Evolutionary conservation across 2,888 invertebrate genomes (phyloP), one percentile per base, ranked within the genome.

Genomic region (Campopleginae sp.): DNA sequence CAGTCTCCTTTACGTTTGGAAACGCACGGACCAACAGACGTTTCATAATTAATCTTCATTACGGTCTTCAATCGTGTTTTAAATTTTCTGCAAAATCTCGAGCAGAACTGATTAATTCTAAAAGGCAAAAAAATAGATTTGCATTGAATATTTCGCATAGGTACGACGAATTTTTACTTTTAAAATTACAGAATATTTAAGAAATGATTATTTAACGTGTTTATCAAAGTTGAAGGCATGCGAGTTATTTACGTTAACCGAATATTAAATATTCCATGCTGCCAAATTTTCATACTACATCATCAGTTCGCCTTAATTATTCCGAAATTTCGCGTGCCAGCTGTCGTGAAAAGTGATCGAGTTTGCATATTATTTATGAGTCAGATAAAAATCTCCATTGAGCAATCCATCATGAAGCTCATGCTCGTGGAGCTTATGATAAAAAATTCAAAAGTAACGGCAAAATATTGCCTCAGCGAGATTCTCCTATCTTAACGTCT

Each of bases 361-460:
- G 48, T n/a, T 75, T 46, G 51, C 14, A 48, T 63, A 63, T 72
- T 68, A 75, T 54, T 75, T 27, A 75, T 38, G 70, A 42, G 51
- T 65, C 17, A 17, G 42, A 54, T 77, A 46, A 65, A 70, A 83
- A 83, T 68, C 19, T 42, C 70, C 51, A 54, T 31, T 19, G 33
- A 75, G 44, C 70, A 51, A 83, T 79, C 74, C 58, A 82, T 79
- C 82, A 78, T 42, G 19, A 42, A 42, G 54, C 74, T 68, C 79
- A 51, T 46, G 33, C 42, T 42, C 31, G 58, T 19, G 68, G 27
- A 19, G 44, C 5, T 27, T n/a, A 61, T 71, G 61, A 79, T 83
- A 79, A 83, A 79, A 74, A 79, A 83, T 74, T 83, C 74, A 79
- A 70, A 63, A 63, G 72, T 58, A 66, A 38, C 76, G 44, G 72